Conservation (phyloP, 2,797 vertebrate genomes). For the Basileuterus tristriatus region DNA sequence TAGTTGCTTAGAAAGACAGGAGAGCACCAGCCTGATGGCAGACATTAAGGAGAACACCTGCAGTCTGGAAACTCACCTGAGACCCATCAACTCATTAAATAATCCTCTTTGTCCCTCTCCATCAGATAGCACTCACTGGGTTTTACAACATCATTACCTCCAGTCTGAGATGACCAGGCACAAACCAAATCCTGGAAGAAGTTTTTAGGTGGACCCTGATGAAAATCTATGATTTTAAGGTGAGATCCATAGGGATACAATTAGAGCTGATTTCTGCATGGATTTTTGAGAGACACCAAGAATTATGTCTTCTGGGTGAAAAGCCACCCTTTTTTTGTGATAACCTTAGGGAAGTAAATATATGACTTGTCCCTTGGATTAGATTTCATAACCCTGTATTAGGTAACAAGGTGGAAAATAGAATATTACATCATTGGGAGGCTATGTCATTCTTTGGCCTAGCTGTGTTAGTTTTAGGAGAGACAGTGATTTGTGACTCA, state of each 20-base stretch:
- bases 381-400: not conserved
- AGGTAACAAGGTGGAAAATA: constrained; percentile 9
- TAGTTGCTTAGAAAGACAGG: not conserved
- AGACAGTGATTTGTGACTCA: constrained; percentile 33
- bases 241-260: not conserved
- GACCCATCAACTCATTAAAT: not conserved
- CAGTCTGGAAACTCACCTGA: not conserved
- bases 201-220: not conserved
- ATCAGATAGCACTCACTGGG: not conserved
- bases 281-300: not conserved
- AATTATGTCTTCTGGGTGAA: not conserved
- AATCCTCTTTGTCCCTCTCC: not conserved
- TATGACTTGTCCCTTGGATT: not conserved
- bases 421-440: constrained; percentile 8
- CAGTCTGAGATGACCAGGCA: not conserved
- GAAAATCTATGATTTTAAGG: not conserved
- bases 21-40: not conserved
- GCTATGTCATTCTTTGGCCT: constrained; percentile 16
- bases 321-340: not conserved
- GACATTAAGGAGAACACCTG: not conserved
- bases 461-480: not conserved
- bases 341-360: constrained; percentile 17
- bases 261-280: not conserved
- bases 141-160: not conserved
- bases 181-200: not conserved